Evolutionary conservation across 2,113 vertebrate species (phyloP), one percentile per base, ranked within the genome.

Genomic region (Podarcis raffonei): DNA sequence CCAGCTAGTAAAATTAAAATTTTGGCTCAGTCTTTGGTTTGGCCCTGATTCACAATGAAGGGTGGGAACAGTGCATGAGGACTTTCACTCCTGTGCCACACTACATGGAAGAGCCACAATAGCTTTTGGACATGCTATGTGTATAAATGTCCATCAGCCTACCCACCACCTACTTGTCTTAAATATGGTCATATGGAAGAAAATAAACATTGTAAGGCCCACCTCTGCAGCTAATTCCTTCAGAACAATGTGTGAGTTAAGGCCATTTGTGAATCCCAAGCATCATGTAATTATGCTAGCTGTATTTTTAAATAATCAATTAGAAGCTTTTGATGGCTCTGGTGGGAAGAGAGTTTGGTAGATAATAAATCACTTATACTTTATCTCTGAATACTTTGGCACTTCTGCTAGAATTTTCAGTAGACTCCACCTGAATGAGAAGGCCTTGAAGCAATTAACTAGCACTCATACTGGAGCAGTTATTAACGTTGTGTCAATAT

Each of bases 401-500:
- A 87, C 92, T 6, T 78, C 89, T 87, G 13, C 7, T 89, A 74
- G 57, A 74, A 83, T 81, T 94, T 94, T 93, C 83, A 89, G 35
- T 7, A 32, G 94, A 90, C 6, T 92, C 93, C 79, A 89, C 48
- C 65, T 94, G 91, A 86, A 89, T 87, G 92, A 68, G 79, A 85
- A 94, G 93, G 93, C 57, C 68, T 48, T 37, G 89, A 91, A 66
- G 83, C 89, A 92, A 94, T 89, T 76, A 53, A 16, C 35, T 22
- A 92, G 16, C 39, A 85, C 88, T 95, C 90, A 71, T 86, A 92
- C 53, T 91, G 78, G 32, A 91, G 39, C 13, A 66, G 83, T 92
- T 85, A 91, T 95, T 94, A 89, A 83, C 91, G 65, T 72, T 39
- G 88, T 48, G 93, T 93, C 89, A 92, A 92, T 94, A 90, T 22